Percentiles rank a stretch among this genome's conserved stretches.
Conservation (phyloP, 2,888 invertebrate species). For the Salticus scenicus region DNA sequence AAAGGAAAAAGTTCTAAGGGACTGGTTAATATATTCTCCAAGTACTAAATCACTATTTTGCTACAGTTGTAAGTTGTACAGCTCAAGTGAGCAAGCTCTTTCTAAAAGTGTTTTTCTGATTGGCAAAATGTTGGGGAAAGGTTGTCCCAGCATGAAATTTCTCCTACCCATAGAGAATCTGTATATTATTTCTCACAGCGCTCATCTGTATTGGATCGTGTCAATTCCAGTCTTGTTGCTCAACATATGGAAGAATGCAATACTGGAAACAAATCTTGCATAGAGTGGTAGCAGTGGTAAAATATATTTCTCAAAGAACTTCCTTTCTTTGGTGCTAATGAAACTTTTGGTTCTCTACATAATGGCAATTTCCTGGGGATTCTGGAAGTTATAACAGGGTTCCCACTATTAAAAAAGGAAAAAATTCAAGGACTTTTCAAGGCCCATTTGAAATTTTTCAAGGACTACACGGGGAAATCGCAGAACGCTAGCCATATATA, state of each 20-base stretch:
- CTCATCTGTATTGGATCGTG: neutral
- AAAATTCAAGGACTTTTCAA: too few species aligned
- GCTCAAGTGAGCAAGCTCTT: too few species aligned
- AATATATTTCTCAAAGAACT: constrained; percentile 72
- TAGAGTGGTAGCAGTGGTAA: constrained; percentile 73
- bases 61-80: constrained; percentile 23
- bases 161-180: constrained; percentile 15
- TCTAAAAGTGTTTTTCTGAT: constrained; percentile 10
- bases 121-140: constrained; percentile 26
- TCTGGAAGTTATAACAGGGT: too few species aligned
- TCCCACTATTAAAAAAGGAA: too few species aligned
- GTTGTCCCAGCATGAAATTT: constrained; percentile 17
- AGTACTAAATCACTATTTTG: neutral
- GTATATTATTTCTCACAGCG: neutral
- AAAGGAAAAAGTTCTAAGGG: constrained; percentile 1
- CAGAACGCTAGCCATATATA: too few species aligned
- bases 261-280: constrained; percentile 73
- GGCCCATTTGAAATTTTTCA: too few species aligned
- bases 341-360: constrained; percentile 72
- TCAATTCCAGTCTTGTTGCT: neutral
- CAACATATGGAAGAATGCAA: constrained; percentile 58
- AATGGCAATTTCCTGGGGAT: constrained; percentile 73
- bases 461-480: too few species aligned
- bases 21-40: constrained; percentile 8
- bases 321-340: constrained; percentile 73